Conservation (phyloP, 37 sponge, comb jelly and placozoan species). For the Crambe crambe region DNA sequence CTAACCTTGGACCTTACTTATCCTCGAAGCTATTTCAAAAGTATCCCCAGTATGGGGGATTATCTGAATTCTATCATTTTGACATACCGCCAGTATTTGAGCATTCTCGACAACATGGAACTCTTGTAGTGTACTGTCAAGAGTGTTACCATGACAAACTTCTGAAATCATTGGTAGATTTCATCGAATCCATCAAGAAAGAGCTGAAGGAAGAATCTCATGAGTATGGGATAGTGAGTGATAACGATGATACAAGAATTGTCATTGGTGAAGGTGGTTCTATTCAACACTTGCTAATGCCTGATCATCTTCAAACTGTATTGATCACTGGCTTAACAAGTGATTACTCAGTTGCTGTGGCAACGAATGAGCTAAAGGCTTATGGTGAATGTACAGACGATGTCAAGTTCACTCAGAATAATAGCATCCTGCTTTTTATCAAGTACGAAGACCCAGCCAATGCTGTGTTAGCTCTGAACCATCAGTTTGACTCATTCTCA, state of each 20-base stretch:
- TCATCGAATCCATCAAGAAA: background rate
- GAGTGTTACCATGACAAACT: constrained; percentile 2
- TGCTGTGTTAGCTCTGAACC: constrained; percentile 24
- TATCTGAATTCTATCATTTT: background rate
- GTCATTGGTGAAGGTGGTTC: constrained; percentile 59
- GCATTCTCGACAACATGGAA: constrained; percentile 11
- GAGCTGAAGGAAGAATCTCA: constrained; percentile 10
- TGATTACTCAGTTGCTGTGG: background rate
- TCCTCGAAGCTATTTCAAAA: background rate
- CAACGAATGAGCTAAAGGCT: background rate
- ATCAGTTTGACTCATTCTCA: background rate
- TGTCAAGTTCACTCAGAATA: background rate
- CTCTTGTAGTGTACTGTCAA: constrained; percentile 12
- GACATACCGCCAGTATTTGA: constrained; percentile 19
- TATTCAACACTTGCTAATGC: constrained; percentile 60
- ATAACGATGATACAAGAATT: constrained; percentile 40
- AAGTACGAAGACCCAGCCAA: constrained; percentile 27
- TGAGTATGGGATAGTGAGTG: constrained; percentile 33
- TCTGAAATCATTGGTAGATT: background rate
- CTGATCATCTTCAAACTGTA: constrained; percentile 39
- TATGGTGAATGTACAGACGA: constrained; percentile 18
- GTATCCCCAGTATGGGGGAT: background rate
- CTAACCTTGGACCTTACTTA: background rate
- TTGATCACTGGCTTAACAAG: constrained; percentile 20
- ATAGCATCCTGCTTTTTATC: constrained; percentile 15